Evolutionary conservation across 1,140 invertebrate species (phyloP).

Genomic region (Monomorium pharaonis): DNA sequence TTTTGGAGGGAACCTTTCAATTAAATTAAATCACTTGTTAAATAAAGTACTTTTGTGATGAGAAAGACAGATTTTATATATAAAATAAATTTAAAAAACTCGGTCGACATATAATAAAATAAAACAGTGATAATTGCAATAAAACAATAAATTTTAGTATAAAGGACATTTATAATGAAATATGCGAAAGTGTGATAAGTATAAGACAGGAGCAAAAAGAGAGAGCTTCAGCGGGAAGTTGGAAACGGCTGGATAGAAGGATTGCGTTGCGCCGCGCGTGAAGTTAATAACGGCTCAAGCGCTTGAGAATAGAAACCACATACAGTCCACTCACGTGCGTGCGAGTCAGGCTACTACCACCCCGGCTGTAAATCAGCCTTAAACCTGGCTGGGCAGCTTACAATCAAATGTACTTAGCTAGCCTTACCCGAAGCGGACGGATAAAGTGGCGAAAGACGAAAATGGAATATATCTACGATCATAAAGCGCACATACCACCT

Average conservation of each 20-base stretch:
- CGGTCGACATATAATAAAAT: background rate
- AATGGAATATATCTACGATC: conserved; percentile 80
- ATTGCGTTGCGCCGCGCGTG: conserved; percentile 52
- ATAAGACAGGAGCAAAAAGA: background rate
- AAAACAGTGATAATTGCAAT: background rate
- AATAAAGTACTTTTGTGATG: background rate
- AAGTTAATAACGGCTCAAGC: conserved; percentile 77
- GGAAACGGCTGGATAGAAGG: background rate
- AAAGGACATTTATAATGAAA: background rate
- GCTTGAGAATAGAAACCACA: conserved; percentile 51
- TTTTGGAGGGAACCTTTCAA: no score
- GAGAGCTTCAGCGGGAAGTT: background rate
- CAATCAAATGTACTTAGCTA: conserved; percentile 85
- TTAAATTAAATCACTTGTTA: background rate
- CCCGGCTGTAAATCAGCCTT: conserved; percentile 83
- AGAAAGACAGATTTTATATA: background rate
- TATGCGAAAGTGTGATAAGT: background rate
- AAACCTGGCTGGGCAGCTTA: conserved; percentile 82
- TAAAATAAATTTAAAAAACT: background rate
- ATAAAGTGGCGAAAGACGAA: conserved; percentile 77
- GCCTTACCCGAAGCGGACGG: conserved; percentile 57
- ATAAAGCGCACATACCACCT: conserved; percentile 56
- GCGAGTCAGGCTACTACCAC: conserved; percentile 65
- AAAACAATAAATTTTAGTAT: background rate
- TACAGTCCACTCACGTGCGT: conserved; percentile 81